Evolutionary conservation across 2,797 vertebrate species (phyloP), one percentile per base, ranked within the genome.

Genomic region (Betta splendens): DNA sequence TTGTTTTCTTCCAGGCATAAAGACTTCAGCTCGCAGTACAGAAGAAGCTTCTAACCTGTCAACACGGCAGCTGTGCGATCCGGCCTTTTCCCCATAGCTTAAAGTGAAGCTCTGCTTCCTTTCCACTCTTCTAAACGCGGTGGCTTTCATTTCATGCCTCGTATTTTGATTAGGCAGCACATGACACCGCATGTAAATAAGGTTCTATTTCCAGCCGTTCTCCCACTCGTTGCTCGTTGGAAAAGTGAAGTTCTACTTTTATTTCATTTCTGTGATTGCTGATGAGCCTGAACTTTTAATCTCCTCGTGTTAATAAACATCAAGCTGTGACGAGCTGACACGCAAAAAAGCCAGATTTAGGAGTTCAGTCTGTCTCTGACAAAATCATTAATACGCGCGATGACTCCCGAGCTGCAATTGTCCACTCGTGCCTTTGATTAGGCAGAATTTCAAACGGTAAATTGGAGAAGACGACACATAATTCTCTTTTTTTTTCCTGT

Each of bases 1-100:
- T 59, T 74, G 39, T 75, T 74, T 64, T 36, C 51, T 85, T 64
- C 31, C 15, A 63, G 69, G 45, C 23, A 64, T 58, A 69, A 69
- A 40, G 12, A 33, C 78, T 56, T 36, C 28, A 64, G 64, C 62
- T 71, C 51, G 64, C 37, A 76, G 60, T 54, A 48, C 60, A 51
- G 44, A 48, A 60, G 39, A 65, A 64, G 70, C 55, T 48, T 58
- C 37, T 59, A 40, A 36, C 52, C 9, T 20, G 43, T 25, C 64
- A 64, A 25, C 39, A 63, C 55, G 47, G 42, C 31, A 42, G 12
- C 7, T 29, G 32, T 38, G 75, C 26, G 36, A 47, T 54, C 28
- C 55, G 40, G 61, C 32, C 38, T 63, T n/a, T n/a, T 61, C 48
- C 62, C 29, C 31, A 36, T 18, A 81, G 62, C 64, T 68, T 28